Base-by-base conservation (phyloP, 2,888 invertebrate species). In the Nomada hirtipes region DNA sequence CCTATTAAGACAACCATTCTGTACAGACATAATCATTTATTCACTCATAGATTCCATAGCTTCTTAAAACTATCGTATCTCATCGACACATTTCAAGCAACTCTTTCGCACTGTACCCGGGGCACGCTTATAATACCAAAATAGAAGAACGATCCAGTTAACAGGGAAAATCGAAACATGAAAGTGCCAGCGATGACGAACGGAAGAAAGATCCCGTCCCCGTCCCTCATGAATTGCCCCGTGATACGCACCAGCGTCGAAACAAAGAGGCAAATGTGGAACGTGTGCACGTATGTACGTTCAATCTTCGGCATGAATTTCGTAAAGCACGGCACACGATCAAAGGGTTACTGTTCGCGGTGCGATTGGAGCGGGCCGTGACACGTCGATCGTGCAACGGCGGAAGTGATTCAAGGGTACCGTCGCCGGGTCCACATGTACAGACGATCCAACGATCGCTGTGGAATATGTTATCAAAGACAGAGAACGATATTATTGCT, bases 331-430 rank as follows among this genome's bases (percentile, higher is more conserved):
- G 57, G n/a, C 42, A 50, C 61, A 61, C 52, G 42, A 69, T 70
- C 69, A 57, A 69, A 64, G 68, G 11, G 42, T 20, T 42, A 9
- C 29, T 29, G 67, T 36, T 53, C n/a, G 23, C 47, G 29, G 13
- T 7, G 11, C 4, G n/a, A 26, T 20, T 23, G 57, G 23, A 29
- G 50, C 23, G 15, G 42, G 29, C 59, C 53, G 53, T 50, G 47
- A 53, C 53, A 70, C 26, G 55, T 55, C 67, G 63, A 44, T 18
- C 36, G 55, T 68, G 26, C 42, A 42, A 11, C 13, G 44, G 69
- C 36, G 71, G 55, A 71, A 71, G 53, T 13, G 71, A 63, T 57
- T 63, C 67, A 61, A 72, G 71, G 67, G 77, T 77, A 59, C 52
- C 69, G 69, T 53, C 47, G 52, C 23, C 36, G n/a, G 60, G 44